Base-by-base conservation (phyloP, 2,888 invertebrate species). In the Neoscelio sp. region DNA sequence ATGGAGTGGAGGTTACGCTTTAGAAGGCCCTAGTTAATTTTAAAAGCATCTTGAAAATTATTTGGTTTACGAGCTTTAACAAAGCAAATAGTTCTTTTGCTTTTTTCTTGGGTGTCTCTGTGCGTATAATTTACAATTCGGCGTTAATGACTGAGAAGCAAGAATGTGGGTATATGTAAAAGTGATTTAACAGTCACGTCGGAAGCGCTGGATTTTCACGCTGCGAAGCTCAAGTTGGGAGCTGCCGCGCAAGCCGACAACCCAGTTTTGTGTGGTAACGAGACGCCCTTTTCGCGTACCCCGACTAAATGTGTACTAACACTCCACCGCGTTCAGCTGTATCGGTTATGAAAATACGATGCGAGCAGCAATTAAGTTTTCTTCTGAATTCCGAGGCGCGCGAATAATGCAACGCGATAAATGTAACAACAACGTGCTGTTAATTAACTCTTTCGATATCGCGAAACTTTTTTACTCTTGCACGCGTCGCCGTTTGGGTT, bases 151-250 rank as follows among this genome's bases (percentile, higher is more conserved):
- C 46, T 40, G 48, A 46, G 65, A 74, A 74, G 65, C 56, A 65
- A 74, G 74, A 74, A 74, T 65, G 48, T 48, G 40, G 50, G 64
- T 54, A 46, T 35, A 74, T 44, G 56, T 65, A 56, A 65, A 74
- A 65, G 56, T 56, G 74, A 74, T 74, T 74, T 64, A 74, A 64
- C 48, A 40, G 13, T 65, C 10, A 46, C 40, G 65, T 65, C 48
- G 74, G 64, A 74, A 74, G 65, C 65, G 44, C 46, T 52, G 65
- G 65, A 74, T 65, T 74, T 74, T 56, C 64, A 52, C 71, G 60
- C 26, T 8, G 54, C 73, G 26, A 52, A 7, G 48, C 52, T 71
- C 44, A 42, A 42, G 60, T 40, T 20, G 42, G 62, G 35, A 44
- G 54, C 44, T 30, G 62, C 10, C 42, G 35, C 30, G 18, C 12